Evolutionary conservation across 2,113 vertebrate genomes (phyloP).

Genomic region (Gobius niger): DNA sequence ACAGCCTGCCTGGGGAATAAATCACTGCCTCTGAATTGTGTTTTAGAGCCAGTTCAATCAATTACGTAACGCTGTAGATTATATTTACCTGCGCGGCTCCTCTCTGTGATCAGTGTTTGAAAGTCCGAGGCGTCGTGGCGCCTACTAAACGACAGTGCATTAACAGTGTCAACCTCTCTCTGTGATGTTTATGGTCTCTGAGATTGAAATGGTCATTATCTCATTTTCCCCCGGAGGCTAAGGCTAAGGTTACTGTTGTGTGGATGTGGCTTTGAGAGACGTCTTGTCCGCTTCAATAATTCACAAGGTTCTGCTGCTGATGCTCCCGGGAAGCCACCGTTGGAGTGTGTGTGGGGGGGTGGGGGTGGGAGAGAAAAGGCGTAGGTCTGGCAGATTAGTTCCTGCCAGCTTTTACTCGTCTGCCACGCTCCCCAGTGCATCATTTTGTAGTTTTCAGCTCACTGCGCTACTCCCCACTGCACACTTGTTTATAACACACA

Average conservation of each 20-base stretch:
- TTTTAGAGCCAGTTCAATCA: slow-evolving; percentile 17
- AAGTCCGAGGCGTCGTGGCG: slow-evolving; percentile 18
- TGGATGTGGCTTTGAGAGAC: slow-evolving; percentile 50
- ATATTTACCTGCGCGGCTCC: slow-evolving; percentile 14
- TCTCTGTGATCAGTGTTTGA: slow-evolving; percentile 15
- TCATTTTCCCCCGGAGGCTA: slow-evolving; percentile 49
- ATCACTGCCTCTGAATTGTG: slow-evolving; percentile 19
- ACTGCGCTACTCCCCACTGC: slow-evolving; percentile 13
- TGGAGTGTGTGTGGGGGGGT: neutral
- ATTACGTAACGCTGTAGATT: slow-evolving; percentile 27
- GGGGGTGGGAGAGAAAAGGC: neutral
- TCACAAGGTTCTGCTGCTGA: slow-evolving; percentile 60
- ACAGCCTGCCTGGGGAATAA: slow-evolving; percentile 17
- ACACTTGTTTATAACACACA: slow-evolving; percentile 32
- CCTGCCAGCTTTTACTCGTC: slow-evolving; percentile 36
- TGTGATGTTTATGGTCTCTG: slow-evolving; percentile 60
- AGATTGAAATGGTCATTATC: slow-evolving; percentile 72
- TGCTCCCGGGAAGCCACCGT: slow-evolving; percentile 46
- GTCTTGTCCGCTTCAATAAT: slow-evolving; percentile 73
- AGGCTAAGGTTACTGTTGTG: slow-evolving; percentile 48
- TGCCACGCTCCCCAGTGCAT: slow-evolving; percentile 32
- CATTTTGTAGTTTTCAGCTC: slow-evolving; percentile 36
- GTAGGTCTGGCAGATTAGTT: slow-evolving; percentile 37
- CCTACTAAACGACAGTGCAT: slow-evolving; percentile 44
- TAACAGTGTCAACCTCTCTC: slow-evolving; percentile 44